Base-by-base conservation (phyloP, 2,797 vertebrate genomes). In the Mormyrops attenuatus region DNA sequence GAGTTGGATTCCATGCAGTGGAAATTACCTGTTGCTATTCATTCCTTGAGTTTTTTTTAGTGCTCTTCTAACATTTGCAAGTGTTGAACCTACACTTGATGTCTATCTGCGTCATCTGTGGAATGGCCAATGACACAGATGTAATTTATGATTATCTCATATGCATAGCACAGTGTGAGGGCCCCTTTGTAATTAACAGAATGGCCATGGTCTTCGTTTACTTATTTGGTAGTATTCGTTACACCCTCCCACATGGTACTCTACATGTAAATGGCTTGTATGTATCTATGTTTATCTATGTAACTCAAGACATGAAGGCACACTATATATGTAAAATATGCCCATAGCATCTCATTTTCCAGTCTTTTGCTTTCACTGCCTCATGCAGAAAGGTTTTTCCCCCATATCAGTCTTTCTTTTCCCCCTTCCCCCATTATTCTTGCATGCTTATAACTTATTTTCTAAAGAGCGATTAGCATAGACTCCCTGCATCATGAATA, bases 291-390 rank as follows among this genome's bases (percentile, higher is more conserved):
- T 60, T 87, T n/a, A 30, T 66, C 63, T 13, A 66, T 30, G 63
- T 66, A 87, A 87, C 86, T 87, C 17, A 60, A 87, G 53, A 60
- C 11, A 53, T 87, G 86, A 87, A 87, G 86, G 86, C 86, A 87
- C 86, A 41, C 52, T 60, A 44, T 60, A 38, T 20, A 87, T 57
- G 30, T 60, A 57, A 55, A 87, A 87, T 87, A 87, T 47, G 50
- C 47, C 41, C 41, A 82, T 22, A 44, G 41, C n/a, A 6, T 85
- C 84, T 52, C 49, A 47, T 30, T 53, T 85, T 52, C 13, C 1
- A 49, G 8, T 52, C 9, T 52, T 84, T 85, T 85, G 49, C 84
- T 85, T 50, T 53, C 84, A 30, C 30, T 85, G 84, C 49, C 47
- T 85, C 22, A 17, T 22, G 44, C 2, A 60, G 73, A 44, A 41